These are phyloP conservation scores for Drosophila arizonae DNA, from an alignment of 1,140 invertebrate genomes.

Conservation along the genomic window DNA sequence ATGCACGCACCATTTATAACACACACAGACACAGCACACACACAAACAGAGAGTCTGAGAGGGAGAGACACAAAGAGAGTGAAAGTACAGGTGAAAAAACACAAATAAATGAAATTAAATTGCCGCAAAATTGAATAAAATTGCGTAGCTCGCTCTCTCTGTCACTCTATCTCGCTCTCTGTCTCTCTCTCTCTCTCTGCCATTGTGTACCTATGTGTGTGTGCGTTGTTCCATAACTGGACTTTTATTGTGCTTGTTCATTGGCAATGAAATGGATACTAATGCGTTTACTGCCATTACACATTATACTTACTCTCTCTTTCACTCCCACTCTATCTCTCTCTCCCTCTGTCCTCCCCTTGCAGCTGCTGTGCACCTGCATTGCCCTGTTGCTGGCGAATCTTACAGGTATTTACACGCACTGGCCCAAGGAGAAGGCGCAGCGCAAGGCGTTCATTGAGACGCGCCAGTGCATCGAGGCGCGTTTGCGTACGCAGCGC, in stretches of 20 bases:
- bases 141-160: not conserved
- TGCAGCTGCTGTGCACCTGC: constrained; percentile 87
- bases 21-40: constrained; percentile 13
- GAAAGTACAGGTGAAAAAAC: constrained; percentile 28
- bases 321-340: constrained; percentile 2
- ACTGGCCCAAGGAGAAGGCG: constrained; percentile 94
- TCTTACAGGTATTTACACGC: constrained; percentile 94
- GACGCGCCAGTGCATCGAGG: constrained; percentile 96
- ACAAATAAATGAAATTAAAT: constrained; percentile 76
- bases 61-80: not conserved
- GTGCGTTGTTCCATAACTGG: constrained; percentile 34
- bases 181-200: not conserved
- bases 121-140: constrained; percentile 76
- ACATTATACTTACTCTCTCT: constrained; percentile 20
- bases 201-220: not conserved
- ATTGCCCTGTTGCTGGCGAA: constrained; percentile 91
- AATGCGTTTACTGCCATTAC: constrained; percentile 63
- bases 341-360: constrained; percentile 4
- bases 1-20: constrained; percentile 22
- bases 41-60: not conserved
- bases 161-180: not conserved
- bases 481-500: constrained; percentile 93
- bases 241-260: constrained; percentile 45
- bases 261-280: constrained; percentile 29
- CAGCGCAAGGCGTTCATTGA: constrained; percentile 97